Base-by-base conservation (phyloP, 2,797 vertebrate genomes). In the Gymnodraco acuticeps region DNA sequence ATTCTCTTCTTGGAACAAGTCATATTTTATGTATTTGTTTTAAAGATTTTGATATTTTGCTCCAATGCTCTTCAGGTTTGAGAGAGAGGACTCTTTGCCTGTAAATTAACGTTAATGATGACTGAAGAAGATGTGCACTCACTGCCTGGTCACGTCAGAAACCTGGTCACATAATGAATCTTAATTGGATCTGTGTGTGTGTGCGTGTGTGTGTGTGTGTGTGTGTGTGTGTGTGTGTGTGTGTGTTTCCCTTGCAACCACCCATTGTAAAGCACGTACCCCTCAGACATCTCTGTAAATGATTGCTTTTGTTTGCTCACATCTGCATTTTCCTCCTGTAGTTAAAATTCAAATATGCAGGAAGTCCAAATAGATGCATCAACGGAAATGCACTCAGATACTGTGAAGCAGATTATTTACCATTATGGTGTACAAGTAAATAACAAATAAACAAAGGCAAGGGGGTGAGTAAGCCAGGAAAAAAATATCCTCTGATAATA, bases 11-110 rank as follows among this genome's bases (percentile, higher is more conserved):
- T 73, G 52, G 73, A 87, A 83, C 85, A 86, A 89, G 84, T 90
- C 90, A 91, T 90, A 91, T 93, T 92, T 93, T 88, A 93, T 90
- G 89, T 80, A 89, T 93, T 90, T 89, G 84, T 77, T 93, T 89
- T 90, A 81, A 88, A 90, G 80, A 89, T 88, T 86, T 70, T 58
- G 67, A 84, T 83, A 85, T 83, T 81, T 88, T 74, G 81, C 88
- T 75, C 60, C 60, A 20, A 45, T 52, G 58, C 81, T 75, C 45
- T n/a, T 83, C 58, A 60, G 64, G 56, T 64, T 68, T 46, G 42
- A 20, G 46, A 66, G 59, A 41, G 38, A 69, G 48, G 52, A 58
- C 56, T 64, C 8, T 75, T 73, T 63, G 70, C 53, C 69, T 64
- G 69, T 88, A 76, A 83, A 89, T 89, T 59, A 86, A 80, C 78